Evolutionary conservation across 2,888 invertebrate species (phyloP), one percentile per base, ranked within the genome.

Genomic region (Drosophila gaucha): DNA sequence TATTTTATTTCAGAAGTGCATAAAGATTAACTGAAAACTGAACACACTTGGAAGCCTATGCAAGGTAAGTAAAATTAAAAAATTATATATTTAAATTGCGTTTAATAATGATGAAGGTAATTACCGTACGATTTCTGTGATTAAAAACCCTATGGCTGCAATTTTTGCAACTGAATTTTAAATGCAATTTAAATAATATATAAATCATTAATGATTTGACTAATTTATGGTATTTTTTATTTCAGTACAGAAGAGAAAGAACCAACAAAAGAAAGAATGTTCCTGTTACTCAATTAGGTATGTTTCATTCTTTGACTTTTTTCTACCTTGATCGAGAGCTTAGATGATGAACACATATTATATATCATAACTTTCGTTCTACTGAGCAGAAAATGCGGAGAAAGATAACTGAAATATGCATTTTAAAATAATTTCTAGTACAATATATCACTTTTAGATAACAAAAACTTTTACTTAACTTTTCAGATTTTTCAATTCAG

Each of bases 331-430:
- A 22, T 5, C 12, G 2, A 8, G n/a, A 24, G 2, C n/a, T 68
- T 10, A 54, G 43, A 43, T 84, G 86, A 84, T 84, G 84, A 86
- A 66, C 57, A 83, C 65, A 44, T 55, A 71, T 69, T 56, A 71
- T 69, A 56, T 71, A 77, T 73, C 24, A 57, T 84, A 84, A 84
- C 84, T 84, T 84, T 84, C 86, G 84, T 84, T 84, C 84, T 84
- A 83, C 84, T 78, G 86, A 86, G 86, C 33, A 49, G 56, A 73
- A 60, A 71, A 73, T 84, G 84, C 86, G 86, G 84, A 83, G 55
- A 67, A 65, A 64, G 46, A 22, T 54, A 67, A 43, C 84, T 84
- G 86, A 84, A 24, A 43, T 5, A 46, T 1, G 1, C 5, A 46
- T n/a, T n/a, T n/a, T 31, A 1, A 36, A 12, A 8, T 22, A 26